Conservation (phyloP, 2,113 vertebrate genomes). For the Glareola pratincola region DNA sequence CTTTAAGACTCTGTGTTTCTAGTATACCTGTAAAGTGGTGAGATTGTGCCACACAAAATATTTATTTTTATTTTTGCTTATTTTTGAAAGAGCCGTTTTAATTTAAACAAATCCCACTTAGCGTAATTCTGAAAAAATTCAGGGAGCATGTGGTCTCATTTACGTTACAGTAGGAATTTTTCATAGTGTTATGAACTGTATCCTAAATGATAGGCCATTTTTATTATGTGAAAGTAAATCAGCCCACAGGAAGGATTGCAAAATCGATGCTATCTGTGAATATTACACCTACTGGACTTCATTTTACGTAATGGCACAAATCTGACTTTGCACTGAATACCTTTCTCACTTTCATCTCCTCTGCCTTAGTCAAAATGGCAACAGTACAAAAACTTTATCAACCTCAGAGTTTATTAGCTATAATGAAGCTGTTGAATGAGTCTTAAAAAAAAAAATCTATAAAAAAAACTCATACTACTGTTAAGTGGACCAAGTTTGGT, state of each 20-base stretch:
- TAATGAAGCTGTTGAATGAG: constrained; percentile 87
- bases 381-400: constrained; percentile 81
- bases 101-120: constrained; percentile 65
- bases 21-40: constrained; percentile 68
- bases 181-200: constrained; percentile 58
- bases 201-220: constrained; percentile 69
- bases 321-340: constrained; percentile 87
- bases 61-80: constrained; percentile 71
- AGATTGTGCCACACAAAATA: constrained; percentile 68
- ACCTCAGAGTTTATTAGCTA: constrained; percentile 87
- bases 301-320: constrained; percentile 76
- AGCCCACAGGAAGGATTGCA: constrained; percentile 41
- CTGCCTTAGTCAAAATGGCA: constrained; percentile 81
- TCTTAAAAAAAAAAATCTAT: constrained; percentile 77
- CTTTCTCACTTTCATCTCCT: constrained; percentile 81
- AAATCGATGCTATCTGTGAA: constrained; percentile 66
- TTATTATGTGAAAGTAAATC: constrained; percentile 62
- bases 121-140: constrained; percentile 58
- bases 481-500: constrained; percentile 86
- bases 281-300: constrained; percentile 73
- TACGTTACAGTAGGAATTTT: constrained; percentile 65
- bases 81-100: constrained; percentile 65
- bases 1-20: constrained; percentile 72
- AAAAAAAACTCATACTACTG: constrained; percentile 77
- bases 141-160: constrained; percentile 72